These are phyloP conservation scores for Mormoops blainvillei DNA, from an alignment of 2,113 vertebrate genomes.

Conservation along the genomic window DNA sequence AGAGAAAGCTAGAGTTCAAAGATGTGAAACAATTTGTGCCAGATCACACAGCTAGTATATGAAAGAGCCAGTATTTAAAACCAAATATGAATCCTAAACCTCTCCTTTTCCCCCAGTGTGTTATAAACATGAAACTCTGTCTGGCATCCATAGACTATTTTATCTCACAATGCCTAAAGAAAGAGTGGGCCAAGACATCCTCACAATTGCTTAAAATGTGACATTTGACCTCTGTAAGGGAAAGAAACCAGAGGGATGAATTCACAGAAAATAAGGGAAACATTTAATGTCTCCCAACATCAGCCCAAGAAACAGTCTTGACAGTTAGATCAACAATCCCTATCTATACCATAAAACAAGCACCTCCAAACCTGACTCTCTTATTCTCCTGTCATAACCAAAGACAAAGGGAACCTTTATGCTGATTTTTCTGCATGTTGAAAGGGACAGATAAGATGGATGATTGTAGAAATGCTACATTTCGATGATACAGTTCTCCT, in stretches of 20 bases:
- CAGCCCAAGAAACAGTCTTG: not conserved
- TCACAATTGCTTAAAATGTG: not conserved
- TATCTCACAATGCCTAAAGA: not conserved
- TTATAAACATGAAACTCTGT: not conserved
- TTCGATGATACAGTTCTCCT: not conserved
- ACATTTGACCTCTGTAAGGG: not conserved
- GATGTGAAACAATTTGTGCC: not conserved
- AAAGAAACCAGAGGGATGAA: not conserved
- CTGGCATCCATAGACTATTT: not conserved
- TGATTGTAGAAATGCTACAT: not conserved
- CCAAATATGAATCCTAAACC: not conserved
- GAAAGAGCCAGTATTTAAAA: not conserved
- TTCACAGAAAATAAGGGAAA: not conserved
- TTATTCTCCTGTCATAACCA: not conserved
- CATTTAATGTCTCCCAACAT: not conserved
- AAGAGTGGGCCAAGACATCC: not conserved
- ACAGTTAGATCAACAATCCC: not conserved
- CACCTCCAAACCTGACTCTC: not conserved
- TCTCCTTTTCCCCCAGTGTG: not conserved
- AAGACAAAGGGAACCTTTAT: not conserved
- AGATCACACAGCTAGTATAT: not conserved
- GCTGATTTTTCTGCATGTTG: not conserved
- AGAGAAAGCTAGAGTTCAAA: not conserved
- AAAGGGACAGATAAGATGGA: not conserved
- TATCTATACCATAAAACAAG: not conserved